phyloP scores from a whole-genome alignment of 2,888 invertebrate species.

The Nomada fucata region DNA sequence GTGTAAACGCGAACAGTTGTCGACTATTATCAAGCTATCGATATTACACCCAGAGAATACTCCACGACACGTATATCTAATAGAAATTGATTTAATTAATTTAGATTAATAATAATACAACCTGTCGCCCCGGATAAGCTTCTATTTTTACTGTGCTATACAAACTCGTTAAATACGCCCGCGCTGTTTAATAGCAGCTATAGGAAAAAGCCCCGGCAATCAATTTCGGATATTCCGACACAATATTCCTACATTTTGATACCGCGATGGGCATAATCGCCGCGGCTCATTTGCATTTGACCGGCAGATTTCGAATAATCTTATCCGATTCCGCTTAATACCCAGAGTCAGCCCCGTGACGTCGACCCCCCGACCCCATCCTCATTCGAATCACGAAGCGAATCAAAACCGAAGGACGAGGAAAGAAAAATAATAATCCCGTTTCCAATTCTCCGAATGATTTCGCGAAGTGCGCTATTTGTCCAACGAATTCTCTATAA shows the following conservation, averaged over 20 bases:
- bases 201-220: not conserved
- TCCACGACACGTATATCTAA: not conserved
- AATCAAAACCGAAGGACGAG: constrained; percentile 45
- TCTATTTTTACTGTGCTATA: too few relatives aligned
- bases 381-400: constrained; percentile 32
- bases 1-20: too few relatives aligned
- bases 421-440: constrained; percentile 47
- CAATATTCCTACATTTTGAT: not conserved
- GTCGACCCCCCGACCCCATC: not conserved
- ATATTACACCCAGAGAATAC: too few relatives aligned
- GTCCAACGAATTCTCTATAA: constrained; percentile 23
- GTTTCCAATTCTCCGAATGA: constrained; percentile 32
- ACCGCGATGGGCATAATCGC: not conserved
- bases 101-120: too few relatives aligned
- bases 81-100: not conserved
- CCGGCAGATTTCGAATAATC: constrained; percentile 41
- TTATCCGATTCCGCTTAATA: constrained; percentile 32
- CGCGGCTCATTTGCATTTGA: constrained; percentile 25
- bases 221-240: constrained; percentile 5
- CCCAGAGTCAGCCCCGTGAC: not conserved
- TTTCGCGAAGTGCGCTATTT: constrained; percentile 22
- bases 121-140: too few relatives aligned
- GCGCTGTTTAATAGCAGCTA: too few relatives aligned
- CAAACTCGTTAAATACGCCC: too few relatives aligned
- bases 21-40: too few relatives aligned